Base-by-base conservation (phyloP, 2,113 vertebrate species). In the Desmodus rotundus region DNA sequence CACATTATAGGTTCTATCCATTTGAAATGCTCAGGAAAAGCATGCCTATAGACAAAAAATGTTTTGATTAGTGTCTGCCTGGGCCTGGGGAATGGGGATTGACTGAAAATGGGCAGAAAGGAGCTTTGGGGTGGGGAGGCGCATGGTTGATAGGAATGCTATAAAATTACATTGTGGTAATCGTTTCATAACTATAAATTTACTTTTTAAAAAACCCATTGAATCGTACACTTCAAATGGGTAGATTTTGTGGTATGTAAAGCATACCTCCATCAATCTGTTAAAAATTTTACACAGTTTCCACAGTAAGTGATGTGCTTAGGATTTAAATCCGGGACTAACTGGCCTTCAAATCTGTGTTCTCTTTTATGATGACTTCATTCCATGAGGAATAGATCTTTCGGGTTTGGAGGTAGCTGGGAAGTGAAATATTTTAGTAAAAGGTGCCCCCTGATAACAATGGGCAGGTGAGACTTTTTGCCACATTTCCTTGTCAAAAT, bases 401-500 rank as follows among this genome's bases (percentile, higher is more conserved):
- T 87, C 28, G 63, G 43, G 41, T 76, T 85, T 93, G 33, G 36
- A 73, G 3, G 36, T 56, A 85, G 13, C 16, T 74, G 22, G 61
- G 78, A 93, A 82, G 14, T 91, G 10, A 95, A 85, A 85, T 81
- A 93, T 41, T 92, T 82, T 63, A 61, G n/a, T n/a, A 81, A 92
- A 72, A 78, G 4, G 1, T 80, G 16, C n/a, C 24, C 73, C 72
- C 45, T 31, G 12, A 31, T 54, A 61, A 41, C n/a, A 72, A 86
- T 5, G 65, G 26, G 8, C 28, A 86, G 77, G 12, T 76, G n/a
- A 74, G 43, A 7, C 14, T 31, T 45, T 45, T 80, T 72, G 73
- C 41, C 67, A 41, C 20, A 86, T 73, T 84, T 88, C 41, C 31
- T 82, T 81, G 31, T 50, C 86, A 88, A 95, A 87, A 56, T 41